These are phyloP conservation scores for Tortricodes alternella DNA, from an alignment of 2,888 invertebrate genomes.

Conservation along the genomic window DNA sequence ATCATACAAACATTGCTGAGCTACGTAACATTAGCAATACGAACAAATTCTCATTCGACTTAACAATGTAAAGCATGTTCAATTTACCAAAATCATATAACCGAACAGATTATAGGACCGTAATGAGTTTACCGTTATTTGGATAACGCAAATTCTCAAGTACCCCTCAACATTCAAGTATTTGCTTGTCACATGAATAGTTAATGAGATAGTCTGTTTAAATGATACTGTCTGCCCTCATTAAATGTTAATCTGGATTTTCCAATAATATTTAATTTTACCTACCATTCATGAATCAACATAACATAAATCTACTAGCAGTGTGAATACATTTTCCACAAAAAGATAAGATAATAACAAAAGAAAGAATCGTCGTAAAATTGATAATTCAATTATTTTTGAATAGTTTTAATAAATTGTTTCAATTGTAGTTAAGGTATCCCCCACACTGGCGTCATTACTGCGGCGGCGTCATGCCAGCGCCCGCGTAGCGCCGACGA, in stretches of 20 bases:
- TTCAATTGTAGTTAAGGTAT: no score
- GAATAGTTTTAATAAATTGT: no score
- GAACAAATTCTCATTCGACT: no score
- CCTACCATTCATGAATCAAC: neutral
- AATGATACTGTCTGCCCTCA: conserved; percentile 13
- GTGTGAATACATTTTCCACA: neutral
- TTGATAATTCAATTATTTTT: no score
- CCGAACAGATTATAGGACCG: neutral
- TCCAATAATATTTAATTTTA: neutral
- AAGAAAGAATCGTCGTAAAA: no score
- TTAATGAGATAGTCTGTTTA: conserved; percentile 3
- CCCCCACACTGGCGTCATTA: no score
- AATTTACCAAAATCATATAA: no score
- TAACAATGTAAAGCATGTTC: neutral
- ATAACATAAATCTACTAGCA: neutral
- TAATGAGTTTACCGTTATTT: neutral
- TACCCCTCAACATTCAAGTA: neutral
- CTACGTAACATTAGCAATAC: no score
- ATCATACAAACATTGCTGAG: no score
- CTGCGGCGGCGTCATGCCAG: no score
- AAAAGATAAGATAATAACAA: no score
- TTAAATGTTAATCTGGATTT: conserved; percentile 3
- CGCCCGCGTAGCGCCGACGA: no score
- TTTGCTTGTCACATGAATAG: conserved; percentile 12
- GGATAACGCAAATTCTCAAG: neutral